Conservation (phyloP, 2,888 invertebrate species). For the Lithophane semibrunnea region DNA sequence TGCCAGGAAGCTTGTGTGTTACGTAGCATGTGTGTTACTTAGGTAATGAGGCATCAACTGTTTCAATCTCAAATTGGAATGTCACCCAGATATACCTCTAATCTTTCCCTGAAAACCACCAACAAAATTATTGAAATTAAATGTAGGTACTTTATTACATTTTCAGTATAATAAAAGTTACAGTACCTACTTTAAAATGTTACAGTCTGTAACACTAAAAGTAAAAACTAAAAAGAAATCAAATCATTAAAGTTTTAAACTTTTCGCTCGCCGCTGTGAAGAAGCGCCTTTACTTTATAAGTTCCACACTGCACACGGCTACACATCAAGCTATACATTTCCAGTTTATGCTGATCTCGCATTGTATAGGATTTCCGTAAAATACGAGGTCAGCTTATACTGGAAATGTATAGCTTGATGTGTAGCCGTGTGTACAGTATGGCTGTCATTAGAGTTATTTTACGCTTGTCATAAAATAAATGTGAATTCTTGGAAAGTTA, state of each 20-base stretch:
- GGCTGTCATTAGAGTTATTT: slow-evolving; percentile 42
- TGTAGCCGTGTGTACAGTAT: no score
- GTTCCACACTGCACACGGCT: background rate
- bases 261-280: slow-evolving; percentile 1
- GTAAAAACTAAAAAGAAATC: background rate
- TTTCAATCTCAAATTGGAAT: background rate
- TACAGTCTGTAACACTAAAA: background rate
- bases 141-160: no score
- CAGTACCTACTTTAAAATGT: background rate
- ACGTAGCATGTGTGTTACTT: no score
- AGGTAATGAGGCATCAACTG: no score
- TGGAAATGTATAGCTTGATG: no score
- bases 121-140: no score
- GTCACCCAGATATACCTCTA: background rate
- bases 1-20: no score
- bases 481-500: slow-evolving; percentile 22
- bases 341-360: no score
- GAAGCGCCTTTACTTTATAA: slow-evolving; percentile 26
- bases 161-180: background rate
- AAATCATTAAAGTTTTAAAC: background rate
- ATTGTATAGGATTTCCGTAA: no score
- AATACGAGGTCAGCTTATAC: no score
- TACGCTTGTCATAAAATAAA: slow-evolving; percentile 42
- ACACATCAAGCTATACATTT: no score
- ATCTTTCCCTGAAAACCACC: background rate